Conservation (phyloP, 2,113 vertebrate genomes). For the Tamias sibiricus region DNA sequence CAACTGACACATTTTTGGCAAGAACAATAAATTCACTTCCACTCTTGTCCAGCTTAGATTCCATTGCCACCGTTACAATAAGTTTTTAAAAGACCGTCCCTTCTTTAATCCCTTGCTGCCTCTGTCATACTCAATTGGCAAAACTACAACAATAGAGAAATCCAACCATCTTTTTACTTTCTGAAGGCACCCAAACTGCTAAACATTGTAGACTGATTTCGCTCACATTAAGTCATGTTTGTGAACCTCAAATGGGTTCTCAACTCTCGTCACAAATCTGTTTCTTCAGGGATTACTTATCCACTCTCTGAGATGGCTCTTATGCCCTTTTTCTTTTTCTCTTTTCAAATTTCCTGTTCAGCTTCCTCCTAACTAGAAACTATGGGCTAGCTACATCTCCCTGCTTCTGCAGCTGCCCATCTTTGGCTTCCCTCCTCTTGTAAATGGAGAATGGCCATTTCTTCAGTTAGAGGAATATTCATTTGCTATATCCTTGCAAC, state of each 20-base stretch:
- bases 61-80: neutral
- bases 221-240: neutral
- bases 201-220: neutral
- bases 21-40: neutral
- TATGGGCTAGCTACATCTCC: no score
- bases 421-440: neutral
- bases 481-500: neutral
- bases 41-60: neutral
- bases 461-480: neutral
- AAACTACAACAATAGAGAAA: neutral
- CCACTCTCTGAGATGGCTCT: neutral
- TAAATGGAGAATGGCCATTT: neutral
- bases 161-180: neutral
- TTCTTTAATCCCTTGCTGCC: neutral
- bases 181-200: neutral
- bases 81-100: constrained; percentile 2
- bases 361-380: neutral
- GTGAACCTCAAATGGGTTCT: neutral
- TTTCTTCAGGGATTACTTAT: neutral
- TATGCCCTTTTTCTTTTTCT: neutral
- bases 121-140: neutral
- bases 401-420: neutral
- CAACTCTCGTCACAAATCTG: neutral
- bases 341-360: neutral
- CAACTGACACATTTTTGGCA: neutral